Conservation (phyloP, 1,140 invertebrate species). For the Temnothorax nylanderi region DNA sequence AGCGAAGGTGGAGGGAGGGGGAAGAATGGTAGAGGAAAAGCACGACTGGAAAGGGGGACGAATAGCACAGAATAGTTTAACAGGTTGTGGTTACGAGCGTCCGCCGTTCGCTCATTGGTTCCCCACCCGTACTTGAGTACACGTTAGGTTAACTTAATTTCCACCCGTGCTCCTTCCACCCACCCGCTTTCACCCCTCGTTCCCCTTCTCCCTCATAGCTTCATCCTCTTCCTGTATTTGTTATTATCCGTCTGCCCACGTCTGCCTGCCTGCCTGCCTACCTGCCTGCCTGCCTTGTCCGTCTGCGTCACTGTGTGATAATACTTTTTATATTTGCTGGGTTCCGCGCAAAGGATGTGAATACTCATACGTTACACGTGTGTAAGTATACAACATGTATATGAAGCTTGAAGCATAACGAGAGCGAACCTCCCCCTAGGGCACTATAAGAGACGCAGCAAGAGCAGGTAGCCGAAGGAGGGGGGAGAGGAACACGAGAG, state of each 20-base stretch:
- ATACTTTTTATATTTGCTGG: conserved; percentile 58
- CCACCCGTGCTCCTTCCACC: conserved; percentile 65
- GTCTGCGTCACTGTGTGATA: not conserved
- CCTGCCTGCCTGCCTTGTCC: not conserved
- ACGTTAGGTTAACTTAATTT: conserved; percentile 75
- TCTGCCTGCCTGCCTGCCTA: not conserved
- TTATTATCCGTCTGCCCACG: not conserved
- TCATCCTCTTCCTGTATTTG: not conserved
- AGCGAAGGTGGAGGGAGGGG: not conserved
- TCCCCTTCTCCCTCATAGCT: not conserved
- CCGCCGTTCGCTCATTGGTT: conserved; percentile 64
- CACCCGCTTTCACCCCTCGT: not conserved
- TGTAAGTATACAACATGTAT: conserved; percentile 17
- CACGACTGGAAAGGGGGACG: not conserved
- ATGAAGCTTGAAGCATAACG: not conserved
- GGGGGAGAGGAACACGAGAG: not conserved
- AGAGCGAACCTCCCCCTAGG: conserved; percentile 42
- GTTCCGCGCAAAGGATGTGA: conserved; percentile 24
- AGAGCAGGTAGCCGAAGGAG: not conserved
- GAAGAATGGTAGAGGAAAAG: conserved; percentile 42
- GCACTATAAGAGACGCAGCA: not conserved
- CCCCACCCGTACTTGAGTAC: conserved; percentile 68
- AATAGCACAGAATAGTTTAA: conserved; percentile 38
- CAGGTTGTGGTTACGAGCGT: conserved; percentile 59
- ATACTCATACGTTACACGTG: not conserved